These are phyloP conservation scores for Hyposoter didymator DNA, from an alignment of 2,888 invertebrate genomes.

Conservation along the genomic window DNA sequence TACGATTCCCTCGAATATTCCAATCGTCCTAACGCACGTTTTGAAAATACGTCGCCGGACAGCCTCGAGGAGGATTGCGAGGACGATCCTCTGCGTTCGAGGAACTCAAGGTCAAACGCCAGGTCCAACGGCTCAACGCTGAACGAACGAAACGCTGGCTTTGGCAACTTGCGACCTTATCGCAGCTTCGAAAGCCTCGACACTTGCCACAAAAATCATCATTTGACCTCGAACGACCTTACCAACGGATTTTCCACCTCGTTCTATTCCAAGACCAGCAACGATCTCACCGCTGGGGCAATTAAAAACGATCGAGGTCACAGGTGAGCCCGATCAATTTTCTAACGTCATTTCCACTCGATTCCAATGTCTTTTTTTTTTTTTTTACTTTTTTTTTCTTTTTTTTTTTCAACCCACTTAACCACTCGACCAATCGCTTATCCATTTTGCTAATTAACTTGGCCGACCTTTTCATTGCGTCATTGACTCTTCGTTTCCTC, in stretches of 20 bases:
- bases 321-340: slow-evolving; percentile 69
- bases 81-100: slow-evolving; percentile 35
- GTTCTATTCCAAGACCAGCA: slow-evolving; percentile 78
- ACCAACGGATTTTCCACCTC: slow-evolving; percentile 78
- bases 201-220: slow-evolving; percentile 76
- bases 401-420: slow-evolving; percentile 1
- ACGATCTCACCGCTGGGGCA: slow-evolving; percentile 75
- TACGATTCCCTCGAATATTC: slow-evolving; percentile 85
- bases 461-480: slow-evolving; percentile 23
- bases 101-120: slow-evolving; percentile 51
- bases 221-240: slow-evolving; percentile 54
- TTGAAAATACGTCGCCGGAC: slow-evolving; percentile 84
- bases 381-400: background rate
- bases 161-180: slow-evolving; percentile 83
- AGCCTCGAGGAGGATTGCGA: slow-evolving; percentile 84
- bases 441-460: slow-evolving; percentile 42
- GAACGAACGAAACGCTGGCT: slow-evolving; percentile 65
- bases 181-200: slow-evolving; percentile 85
- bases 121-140: slow-evolving; percentile 76
- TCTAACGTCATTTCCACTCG: slow-evolving; percentile 5
- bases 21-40: slow-evolving; percentile 77
- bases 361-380: background rate
- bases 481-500: slow-evolving; percentile 3
- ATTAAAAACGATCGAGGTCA: slow-evolving; percentile 64
- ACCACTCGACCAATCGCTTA: slow-evolving; percentile 2